phyloP scores from a whole-genome alignment of 2,113 vertebrate species.

The Eleginops maclovinus region DNA sequence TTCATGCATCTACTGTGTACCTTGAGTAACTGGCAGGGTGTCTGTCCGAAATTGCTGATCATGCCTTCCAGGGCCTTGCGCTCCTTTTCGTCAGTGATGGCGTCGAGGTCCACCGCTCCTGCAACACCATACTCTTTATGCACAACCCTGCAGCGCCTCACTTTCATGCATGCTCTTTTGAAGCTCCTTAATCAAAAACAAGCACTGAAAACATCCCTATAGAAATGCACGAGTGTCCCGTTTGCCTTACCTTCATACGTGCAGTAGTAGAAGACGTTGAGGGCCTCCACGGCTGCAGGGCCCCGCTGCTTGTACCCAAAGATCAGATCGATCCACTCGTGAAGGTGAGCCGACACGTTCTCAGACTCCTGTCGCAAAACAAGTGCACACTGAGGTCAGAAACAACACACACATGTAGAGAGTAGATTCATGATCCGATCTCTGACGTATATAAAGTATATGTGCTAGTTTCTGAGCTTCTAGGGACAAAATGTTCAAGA shows the following conservation, averaged over 20 bases:
- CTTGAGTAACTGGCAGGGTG: constrained; percentile 96
- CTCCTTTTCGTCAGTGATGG: constrained; percentile 96
- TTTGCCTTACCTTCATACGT: constrained; percentile 84
- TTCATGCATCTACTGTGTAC: constrained; percentile 66
- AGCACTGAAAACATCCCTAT: too few species aligned
- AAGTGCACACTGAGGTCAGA: background rate
- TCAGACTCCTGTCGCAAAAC: constrained; percentile 89
- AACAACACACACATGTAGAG: background rate
- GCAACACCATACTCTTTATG: constrained; percentile 26
- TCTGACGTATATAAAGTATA: too few species aligned
- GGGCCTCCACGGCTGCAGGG: constrained; percentile 92
- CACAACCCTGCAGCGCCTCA: background rate
- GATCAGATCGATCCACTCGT: constrained; percentile 98
- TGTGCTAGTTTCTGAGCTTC: too few species aligned
- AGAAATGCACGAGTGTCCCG: background rate
- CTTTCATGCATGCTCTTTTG: too few species aligned
- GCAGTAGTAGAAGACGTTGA: constrained; percentile 99
- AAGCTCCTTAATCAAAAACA: too few species aligned
- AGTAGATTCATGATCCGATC: too few species aligned
- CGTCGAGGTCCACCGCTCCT: constrained; percentile 98
- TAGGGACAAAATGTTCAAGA: too few species aligned
- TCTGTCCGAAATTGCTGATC: constrained; percentile 99
- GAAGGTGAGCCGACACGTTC: constrained; percentile 94
- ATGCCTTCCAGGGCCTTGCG: constrained; percentile 97
- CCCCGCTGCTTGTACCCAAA: constrained; percentile 97